Evolutionary conservation across 2,797 vertebrate species (phyloP).

Genomic region (Gastrophryne carolinensis): DNA sequence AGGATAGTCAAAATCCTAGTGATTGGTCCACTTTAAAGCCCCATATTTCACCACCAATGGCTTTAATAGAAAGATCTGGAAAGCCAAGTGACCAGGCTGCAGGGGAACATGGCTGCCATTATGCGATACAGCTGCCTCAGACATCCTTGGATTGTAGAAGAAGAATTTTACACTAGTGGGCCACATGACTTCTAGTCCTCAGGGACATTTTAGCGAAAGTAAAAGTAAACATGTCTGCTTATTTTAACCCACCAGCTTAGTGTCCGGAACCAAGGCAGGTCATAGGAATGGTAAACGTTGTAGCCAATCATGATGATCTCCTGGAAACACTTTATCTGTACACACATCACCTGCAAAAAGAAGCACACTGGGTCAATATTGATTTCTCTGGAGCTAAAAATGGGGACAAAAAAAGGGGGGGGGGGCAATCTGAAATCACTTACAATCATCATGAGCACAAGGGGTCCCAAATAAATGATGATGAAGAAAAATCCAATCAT

Average conservation of each 20-base stretch:
- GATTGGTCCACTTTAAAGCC: no score
- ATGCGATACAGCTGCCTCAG: no score
- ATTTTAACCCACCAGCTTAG: constrained; percentile 91
- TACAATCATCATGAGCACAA: constrained; percentile 97
- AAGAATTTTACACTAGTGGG: no score
- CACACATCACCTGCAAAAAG: constrained; percentile 86
- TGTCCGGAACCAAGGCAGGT: constrained; percentile 96
- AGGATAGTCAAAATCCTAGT: no score
- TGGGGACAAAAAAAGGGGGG: background rate
- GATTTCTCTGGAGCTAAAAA: background rate
- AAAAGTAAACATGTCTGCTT: no score
- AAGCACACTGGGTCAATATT: background rate
- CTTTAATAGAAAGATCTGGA: no score
- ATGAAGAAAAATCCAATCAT: constrained; percentile 98
- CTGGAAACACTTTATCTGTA: constrained; percentile 98
- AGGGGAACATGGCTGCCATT: no score
- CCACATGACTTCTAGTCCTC: no score
- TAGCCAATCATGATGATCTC: constrained; percentile 98
- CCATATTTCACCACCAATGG: no score
- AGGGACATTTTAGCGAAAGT: no score
- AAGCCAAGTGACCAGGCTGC: no score
- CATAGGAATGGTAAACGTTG: constrained; percentile 91
- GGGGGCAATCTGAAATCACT: constrained; percentile 68
- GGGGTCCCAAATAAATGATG: constrained; percentile 96
- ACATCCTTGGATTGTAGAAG: no score